Evolutionary conservation across 2,797 vertebrate genomes (phyloP), one percentile per base, ranked within the genome.

Genomic region (Staurois parvus): DNA sequence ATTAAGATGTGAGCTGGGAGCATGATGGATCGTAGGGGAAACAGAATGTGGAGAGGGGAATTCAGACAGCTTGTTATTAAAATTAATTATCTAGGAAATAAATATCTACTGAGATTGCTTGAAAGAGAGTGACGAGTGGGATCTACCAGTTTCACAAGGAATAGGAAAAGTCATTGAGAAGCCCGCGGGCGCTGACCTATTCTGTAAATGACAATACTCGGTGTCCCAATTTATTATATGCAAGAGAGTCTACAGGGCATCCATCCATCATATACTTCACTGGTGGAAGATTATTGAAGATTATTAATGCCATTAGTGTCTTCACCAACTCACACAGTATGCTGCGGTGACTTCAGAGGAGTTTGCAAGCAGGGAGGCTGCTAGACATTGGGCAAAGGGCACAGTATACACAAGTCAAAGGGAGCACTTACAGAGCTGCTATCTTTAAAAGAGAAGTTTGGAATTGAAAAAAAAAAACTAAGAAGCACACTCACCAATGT

Each of bases 41-140:
- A 82, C 13, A 28, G 78, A 77, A 86, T 70, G 79, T 68, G 79
- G 72, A 86, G 79, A 72, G 79, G 85, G 79, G 64, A 77, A 86
- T 62, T 77, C 66, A 86, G 85, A 70, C 79, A 86, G 79, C 85
- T 86, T 86, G 85, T 86, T 86, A 86, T 86, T 79, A 86, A 86
- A 86, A 86, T 86, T 86, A 86, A 86, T 86, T 86, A 86, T 77
- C 73, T 79, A 72, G 37, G 79, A 86, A 86, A 86, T 85, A 86
- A 86, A 86, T 86, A 86, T 86, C 73, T 37, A 82, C 48, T 64
- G 67, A 86, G 85, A 82, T 82, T 17, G 37, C 73, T 64, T 72
- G 17, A 30, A 72, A 86, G 79, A 72, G 24, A 77, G 52, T 77
- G 74, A 86, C 85, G 75, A 52, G 85, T 24, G 79, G 85, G 85